Base-by-base conservation (phyloP, 2,888 invertebrate genomes). In the Athrips mouffetella region DNA sequence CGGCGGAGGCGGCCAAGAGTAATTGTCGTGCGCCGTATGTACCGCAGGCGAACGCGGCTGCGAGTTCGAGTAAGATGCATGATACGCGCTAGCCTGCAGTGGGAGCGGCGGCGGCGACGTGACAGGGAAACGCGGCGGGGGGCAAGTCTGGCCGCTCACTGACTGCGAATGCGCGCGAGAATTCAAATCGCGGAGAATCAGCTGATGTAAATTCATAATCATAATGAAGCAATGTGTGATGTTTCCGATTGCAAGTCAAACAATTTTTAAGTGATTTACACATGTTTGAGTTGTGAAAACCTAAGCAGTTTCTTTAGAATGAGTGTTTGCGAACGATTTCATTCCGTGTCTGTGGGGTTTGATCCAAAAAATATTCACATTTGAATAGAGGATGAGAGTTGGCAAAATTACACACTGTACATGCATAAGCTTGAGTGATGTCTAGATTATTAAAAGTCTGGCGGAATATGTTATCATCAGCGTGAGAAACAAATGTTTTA, bases 241-340 rank as follows among this genome's bases (percentile, higher is more conserved):
- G 31, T 11, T 21, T 45, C 3, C 6, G 35, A 5, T 33, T 6
- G 13, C 45, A 33, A 23, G 25, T 25, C 8, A 16, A 15, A 11
- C 45, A 45, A 15, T 10, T 33, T 10, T 25, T 23, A 25, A 7
- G 25, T 8, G 45, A 45, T 35, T 25, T 35, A 45, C 45, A 45
- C 15, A 25, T 20, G 3, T 35, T 45, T 15, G 16, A 18, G 10
- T 35, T 8, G 27, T 45, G 45, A 45, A 45, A 45, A 2, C 35
- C 45, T 3, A 45, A 15, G 10, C 45, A 45, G 20, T 45, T 45
- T 13, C 10, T 11, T 35, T 35, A 33, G 16, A 44, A 40, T 15
- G 7, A 10, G n/a, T 42, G 16, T 15, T 27, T 15, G 6, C 11
- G 15, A 4, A 42, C 29, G 8, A 42, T 2, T 1, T 5, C 10